Conservation (phyloP, 2,113 vertebrate species). For the Tragelaphus scriptus region DNA sequence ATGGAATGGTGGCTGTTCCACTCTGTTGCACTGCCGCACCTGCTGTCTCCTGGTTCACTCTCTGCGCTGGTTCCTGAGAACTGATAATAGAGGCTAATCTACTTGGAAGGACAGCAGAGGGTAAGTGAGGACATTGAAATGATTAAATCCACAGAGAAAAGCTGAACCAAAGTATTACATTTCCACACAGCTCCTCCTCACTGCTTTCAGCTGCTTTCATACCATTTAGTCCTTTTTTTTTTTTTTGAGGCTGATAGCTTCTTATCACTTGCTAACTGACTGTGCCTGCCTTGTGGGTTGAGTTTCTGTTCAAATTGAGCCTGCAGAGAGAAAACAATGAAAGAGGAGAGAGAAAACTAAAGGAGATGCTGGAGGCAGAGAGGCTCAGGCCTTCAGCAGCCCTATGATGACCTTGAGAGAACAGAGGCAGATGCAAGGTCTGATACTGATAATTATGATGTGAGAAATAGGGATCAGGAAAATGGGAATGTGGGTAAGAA, state of each 20-base stretch:
- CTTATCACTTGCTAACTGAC: slow-evolving; percentile 47
- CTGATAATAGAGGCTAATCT: neutral
- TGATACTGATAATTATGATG: neutral
- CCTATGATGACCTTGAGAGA: neutral
- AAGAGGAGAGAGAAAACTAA: neutral
- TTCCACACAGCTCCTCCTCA: neutral
- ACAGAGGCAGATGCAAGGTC: neutral
- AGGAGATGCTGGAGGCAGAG: neutral
- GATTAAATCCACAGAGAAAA: neutral
- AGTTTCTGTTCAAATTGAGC: neutral
- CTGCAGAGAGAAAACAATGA: neutral
- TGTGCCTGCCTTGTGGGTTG: neutral
- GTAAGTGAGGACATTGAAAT: slow-evolving; percentile 29
- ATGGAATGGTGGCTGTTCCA: neutral
- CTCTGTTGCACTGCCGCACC: neutral
- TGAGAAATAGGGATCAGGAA: neutral
- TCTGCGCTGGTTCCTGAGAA: neutral
- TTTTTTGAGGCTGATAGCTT: neutral
- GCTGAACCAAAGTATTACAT: neutral
- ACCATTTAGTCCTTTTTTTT: neutral
- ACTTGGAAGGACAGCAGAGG: neutral
- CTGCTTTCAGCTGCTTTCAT: slow-evolving; percentile 19
- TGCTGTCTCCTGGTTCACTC: neutral
- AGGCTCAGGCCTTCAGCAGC: neutral
- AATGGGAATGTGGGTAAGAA: neutral